Evolutionary conservation across 1,140 invertebrate genomes (phyloP).

Genomic region (Mamestra configurata): DNA sequence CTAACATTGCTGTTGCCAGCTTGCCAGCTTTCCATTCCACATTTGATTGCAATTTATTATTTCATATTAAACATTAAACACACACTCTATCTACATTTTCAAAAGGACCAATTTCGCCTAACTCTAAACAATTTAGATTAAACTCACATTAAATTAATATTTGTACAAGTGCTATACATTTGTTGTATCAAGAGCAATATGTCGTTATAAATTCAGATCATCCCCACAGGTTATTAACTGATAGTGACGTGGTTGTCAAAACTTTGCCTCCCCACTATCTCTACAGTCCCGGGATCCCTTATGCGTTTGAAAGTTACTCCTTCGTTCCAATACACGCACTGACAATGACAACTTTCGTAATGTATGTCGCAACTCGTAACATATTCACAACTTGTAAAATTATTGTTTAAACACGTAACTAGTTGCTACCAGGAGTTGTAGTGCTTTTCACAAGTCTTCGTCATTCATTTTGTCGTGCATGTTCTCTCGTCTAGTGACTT

Average conservation of each 20-base stretch:
- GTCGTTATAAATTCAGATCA: conserved; percentile 74
- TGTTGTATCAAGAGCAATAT: conserved; percentile 46
- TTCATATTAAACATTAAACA: neutral
- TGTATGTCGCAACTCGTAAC: conserved; percentile 52
- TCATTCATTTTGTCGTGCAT: neutral
- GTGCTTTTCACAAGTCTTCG: neutral
- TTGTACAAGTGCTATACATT: conserved; percentile 37
- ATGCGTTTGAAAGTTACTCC: conserved; percentile 74
- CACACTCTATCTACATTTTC: neutral
- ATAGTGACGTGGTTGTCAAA: conserved; percentile 82
- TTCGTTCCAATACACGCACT: conserved; percentile 56
- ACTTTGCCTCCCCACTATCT: conserved; percentile 71
- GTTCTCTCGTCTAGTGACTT: neutral
- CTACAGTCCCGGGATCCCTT: conserved; percentile 67
- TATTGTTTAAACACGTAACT: conserved; percentile 44
- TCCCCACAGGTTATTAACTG: conserved; percentile 74
- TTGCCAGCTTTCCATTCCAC: no score
- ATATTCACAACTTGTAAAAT: conserved; percentile 47
- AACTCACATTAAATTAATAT: conserved; percentile 45
- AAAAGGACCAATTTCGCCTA: neutral
- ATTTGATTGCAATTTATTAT: neutral
- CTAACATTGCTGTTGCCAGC: no score
- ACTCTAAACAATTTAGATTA: conserved; percentile 38
- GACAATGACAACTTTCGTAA: conserved; percentile 49
- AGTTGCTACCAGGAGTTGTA: conserved; percentile 23